Percentiles rank a stretch among this genome's conserved stretches.
phyloP scores from a whole-genome alignment of 2,888 invertebrate genomes.

The Scaptomyza cyrtandrae region DNA sequence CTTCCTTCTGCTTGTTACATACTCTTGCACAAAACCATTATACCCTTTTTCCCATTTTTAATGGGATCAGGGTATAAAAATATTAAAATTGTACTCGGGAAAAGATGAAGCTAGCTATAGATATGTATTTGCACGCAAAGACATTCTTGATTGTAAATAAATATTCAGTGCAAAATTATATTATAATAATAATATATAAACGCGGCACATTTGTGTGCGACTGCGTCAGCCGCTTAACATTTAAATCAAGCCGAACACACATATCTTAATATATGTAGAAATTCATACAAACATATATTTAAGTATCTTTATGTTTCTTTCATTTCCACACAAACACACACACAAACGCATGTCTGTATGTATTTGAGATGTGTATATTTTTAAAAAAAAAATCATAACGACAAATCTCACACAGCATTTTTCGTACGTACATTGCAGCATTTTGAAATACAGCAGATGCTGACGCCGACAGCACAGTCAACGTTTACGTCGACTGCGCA shows the following conservation, averaged over 20 bases:
- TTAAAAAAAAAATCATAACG: constrained; percentile 73
- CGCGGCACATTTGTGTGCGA: constrained; percentile 28
- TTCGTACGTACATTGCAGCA: constrained; percentile 44
- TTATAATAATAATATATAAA: constrained; percentile 52
- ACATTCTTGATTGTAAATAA: constrained; percentile 23
- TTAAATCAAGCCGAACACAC: constrained; percentile 37
- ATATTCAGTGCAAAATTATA: constrained; percentile 46
- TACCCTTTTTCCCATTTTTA: too few relatives aligned
- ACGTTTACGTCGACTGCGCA: constrained; percentile 27
- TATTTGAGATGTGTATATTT: constrained; percentile 66
- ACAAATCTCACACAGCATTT: constrained; percentile 57
- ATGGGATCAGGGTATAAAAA: too few relatives aligned
- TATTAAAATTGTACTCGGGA: constrained; percentile 13
- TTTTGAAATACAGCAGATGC: constrained; percentile 75
- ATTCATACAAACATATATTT: constrained; percentile 24
- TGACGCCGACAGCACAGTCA: constrained; percentile 25
- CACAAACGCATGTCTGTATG: constrained; percentile 17
- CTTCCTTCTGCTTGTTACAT: too few relatives aligned
- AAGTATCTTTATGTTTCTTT: constrained; percentile 27
- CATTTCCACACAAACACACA: constrained; percentile 36
- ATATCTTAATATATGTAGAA: constrained; percentile 33
- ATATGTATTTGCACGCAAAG: constrained; percentile 26
- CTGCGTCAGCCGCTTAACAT: constrained; percentile 36
- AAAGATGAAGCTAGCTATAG: constrained; percentile 34
- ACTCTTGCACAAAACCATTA: too few relatives aligned